Base-by-base conservation (phyloP, 23 tunicate species). In the Oikopleura albicans region DNA sequence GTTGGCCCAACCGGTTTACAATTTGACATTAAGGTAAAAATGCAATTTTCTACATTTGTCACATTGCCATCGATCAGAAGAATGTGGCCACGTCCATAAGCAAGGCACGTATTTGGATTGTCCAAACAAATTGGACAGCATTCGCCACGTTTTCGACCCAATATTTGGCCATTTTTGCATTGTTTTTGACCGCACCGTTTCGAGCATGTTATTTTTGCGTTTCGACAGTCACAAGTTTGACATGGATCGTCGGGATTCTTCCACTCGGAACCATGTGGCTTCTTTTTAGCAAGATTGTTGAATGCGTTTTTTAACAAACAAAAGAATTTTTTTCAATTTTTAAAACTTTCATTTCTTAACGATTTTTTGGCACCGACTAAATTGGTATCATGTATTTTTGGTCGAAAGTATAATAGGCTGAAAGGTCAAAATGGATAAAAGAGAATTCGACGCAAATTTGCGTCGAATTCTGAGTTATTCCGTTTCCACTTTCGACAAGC, bases 61-160 rank as follows among this genome's bases (percentile, higher is more conserved):
- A 71, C 79, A 29, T 71, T 71, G 28, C 79, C 79, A 71, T 71
- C 79, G 2, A 71, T 71, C 34, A 2, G 27, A 2, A 71, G 79
- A 29, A 71, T 71, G 37, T 71, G 79, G 79, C 79, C 79, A 22
- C 35, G 27, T 71, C 79, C 79, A 71, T 71, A 71, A 2, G 79
- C 79, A 16, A 71, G 27, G 31, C 79, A 71, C 31, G 27, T 71
- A 16, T 71, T 71, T 16, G 79, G 79, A 16, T 71, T 71, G 4
- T 27, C 31, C 4, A 71, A 2, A 37, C 79, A 71, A 71, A 16
- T 37, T 71, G 79, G 79, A 37, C 79, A 71, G 37, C 79, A 71
- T 71, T 16, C 79, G 35, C 37, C 37, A 2, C 79, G 33, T 29
- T 12, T 12, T 12, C 31, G 33, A 12, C 79, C 79, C 35, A 29